Conservation (phyloP, 2,888 invertebrate genomes). For the Drosophila infuscata region DNA sequence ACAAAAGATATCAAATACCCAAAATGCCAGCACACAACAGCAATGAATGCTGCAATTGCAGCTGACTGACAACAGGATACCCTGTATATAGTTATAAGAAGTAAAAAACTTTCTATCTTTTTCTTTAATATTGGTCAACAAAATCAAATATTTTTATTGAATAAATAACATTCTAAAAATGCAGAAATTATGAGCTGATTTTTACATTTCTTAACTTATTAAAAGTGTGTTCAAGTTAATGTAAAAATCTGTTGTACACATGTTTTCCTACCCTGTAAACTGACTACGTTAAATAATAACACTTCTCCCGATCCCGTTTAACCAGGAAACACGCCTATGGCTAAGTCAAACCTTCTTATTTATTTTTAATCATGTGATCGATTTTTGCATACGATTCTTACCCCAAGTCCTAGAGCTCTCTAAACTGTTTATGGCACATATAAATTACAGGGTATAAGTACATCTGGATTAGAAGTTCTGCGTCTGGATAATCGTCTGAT, state of each 20-base stretch:
- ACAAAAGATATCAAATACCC: constrained; percentile 75
- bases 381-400: not conserved
- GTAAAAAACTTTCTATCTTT: not conserved
- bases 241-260: not conserved
- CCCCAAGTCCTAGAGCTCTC: not conserved
- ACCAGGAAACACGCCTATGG: not conserved
- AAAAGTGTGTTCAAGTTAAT: not conserved
- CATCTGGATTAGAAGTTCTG: not conserved
- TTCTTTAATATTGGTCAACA: not conserved
- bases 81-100: constrained; percentile 20
- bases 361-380: not conserved
- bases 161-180: not conserved
- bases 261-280: too few relatives aligned
- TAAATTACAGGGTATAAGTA: constrained; percentile 5
- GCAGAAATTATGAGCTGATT: not conserved
- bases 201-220: not conserved
- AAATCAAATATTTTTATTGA: not conserved
- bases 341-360: not conserved
- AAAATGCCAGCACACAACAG: constrained; percentile 44
- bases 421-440: not conserved
- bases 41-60: constrained; percentile 3
- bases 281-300: too few relatives aligned
- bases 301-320: too few relatives aligned
- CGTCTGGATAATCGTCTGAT: constrained; percentile 19
- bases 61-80: constrained; percentile 15